Conservation (phyloP, 2,113 vertebrate species). For the Grus americana region DNA sequence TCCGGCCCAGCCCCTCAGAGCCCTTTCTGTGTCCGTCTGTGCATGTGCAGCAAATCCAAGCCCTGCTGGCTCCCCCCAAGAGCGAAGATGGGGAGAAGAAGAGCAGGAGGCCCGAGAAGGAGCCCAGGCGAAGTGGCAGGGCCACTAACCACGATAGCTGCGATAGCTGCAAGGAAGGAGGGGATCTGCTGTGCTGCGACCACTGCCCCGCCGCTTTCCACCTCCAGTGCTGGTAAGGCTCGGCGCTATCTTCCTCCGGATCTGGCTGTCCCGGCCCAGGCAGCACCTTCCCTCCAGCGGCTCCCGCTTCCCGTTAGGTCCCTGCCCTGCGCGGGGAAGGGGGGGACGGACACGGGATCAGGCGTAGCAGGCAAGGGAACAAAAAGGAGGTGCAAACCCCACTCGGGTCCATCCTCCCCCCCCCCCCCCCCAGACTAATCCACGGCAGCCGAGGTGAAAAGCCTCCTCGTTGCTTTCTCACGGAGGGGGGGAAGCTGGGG, state of each 20-base stretch:
- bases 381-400: background rate
- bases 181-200: conserved; percentile 93
- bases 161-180: conserved; percentile 95
- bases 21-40: background rate
- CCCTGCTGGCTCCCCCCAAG: conserved; percentile 91
- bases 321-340: background rate
- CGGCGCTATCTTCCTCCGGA: background rate
- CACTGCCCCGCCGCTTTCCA: conserved; percentile 96
- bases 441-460: background rate
- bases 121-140: conserved; percentile 90
- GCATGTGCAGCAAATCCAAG: conserved; percentile 90
- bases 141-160: conserved; percentile 97
- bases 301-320: conserved; percentile 20
- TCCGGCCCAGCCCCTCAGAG: conserved; percentile 23
- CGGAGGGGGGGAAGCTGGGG: background rate
- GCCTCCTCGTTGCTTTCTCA: background rate
- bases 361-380: background rate
- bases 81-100: conserved; percentile 91
- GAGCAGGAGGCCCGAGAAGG: conserved; percentile 87
- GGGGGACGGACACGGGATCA: background rate
- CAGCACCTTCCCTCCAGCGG: background rate
- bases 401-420: background rate
- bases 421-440: background rate
- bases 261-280: background rate
- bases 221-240: conserved; percentile 93